Percentiles rank a stretch among this genome's conserved stretches.
Evolutionary conservation across 2,888 invertebrate species (phyloP).

Genomic region (Panorpa germanica): DNA sequence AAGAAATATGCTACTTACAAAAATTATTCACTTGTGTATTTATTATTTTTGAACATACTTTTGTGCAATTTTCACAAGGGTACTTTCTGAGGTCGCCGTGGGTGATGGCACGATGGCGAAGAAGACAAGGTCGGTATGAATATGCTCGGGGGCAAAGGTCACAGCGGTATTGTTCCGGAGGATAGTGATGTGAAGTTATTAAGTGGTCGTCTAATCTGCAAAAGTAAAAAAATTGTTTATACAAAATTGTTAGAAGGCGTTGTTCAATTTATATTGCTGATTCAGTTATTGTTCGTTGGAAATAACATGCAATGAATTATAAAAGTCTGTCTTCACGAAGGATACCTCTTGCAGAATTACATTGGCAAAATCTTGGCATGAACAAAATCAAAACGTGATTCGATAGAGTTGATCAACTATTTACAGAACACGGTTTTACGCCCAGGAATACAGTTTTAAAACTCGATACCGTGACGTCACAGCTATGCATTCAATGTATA

Average conservation of each 20-base stretch:
- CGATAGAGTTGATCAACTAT: too few relatives aligned
- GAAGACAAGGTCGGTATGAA: slow-evolving; percentile 59
- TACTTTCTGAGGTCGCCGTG: slow-evolving; percentile 74
- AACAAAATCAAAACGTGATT: too few relatives aligned
- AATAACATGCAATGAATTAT: slow-evolving; percentile 14
- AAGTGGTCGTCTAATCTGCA: slow-evolving; percentile 72
- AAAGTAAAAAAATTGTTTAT: slow-evolving; percentile 18
- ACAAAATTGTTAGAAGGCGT: too few relatives aligned
- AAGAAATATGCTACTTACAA: slow-evolving; percentile 18
- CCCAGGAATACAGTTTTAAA: too few relatives aligned
- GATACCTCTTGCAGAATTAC: too few relatives aligned
- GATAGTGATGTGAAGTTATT: slow-evolving; percentile 58
- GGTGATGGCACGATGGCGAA: slow-evolving; percentile 62
- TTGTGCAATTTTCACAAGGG: slow-evolving; percentile 82
- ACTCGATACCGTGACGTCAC: too few relatives aligned
- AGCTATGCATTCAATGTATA: too few relatives aligned
- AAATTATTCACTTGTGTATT: slow-evolving; percentile 4
- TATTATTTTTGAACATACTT: slow-evolving; percentile 31
- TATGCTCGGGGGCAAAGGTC: slow-evolving; percentile 70
- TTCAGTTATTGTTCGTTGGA: too few relatives aligned
- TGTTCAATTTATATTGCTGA: too few relatives aligned
- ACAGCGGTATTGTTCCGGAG: slow-evolving; percentile 61
- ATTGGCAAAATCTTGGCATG: too few relatives aligned
- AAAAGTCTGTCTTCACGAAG: too few relatives aligned
- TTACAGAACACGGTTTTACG: too few relatives aligned